Evolutionary conservation across 2,113 vertebrate species (phyloP).

Genomic region (Nothobranchius furzeri): DNA sequence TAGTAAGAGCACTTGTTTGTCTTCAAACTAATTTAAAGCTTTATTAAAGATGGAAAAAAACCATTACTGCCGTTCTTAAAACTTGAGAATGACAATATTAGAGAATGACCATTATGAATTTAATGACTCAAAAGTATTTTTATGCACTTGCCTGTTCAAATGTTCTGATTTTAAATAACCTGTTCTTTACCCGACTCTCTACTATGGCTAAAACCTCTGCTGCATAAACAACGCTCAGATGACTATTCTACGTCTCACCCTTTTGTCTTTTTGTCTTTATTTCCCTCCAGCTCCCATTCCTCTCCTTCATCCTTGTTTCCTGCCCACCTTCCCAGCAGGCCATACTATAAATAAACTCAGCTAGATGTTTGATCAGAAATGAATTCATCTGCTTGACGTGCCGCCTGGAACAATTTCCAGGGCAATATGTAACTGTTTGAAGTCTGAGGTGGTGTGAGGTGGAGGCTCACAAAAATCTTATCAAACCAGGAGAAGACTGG

Average conservation of each 20-base stretch:
- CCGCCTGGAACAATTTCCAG: constrained; percentile 62
- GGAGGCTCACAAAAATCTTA: constrained; percentile 70
- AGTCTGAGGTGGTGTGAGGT: constrained; percentile 59
- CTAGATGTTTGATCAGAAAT: constrained; percentile 70
- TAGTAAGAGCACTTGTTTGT: too few species aligned
- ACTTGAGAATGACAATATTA: too few species aligned
- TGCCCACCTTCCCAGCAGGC: constrained; percentile 35
- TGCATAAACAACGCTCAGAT: not conserved
- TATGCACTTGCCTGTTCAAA: too few species aligned
- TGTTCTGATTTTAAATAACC: too few species aligned
- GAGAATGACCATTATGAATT: too few species aligned
- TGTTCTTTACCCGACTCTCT: too few species aligned
- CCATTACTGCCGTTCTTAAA: too few species aligned
- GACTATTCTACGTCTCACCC: not conserved
- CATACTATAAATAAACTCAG: constrained; percentile 65
- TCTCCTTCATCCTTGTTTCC: constrained; percentile 43
- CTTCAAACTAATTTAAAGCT: too few species aligned
- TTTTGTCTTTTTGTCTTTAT: constrained; percentile 48
- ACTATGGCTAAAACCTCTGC: not conserved
- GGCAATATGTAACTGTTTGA: constrained; percentile 74
- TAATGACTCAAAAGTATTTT: too few species aligned
- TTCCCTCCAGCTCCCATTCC: constrained; percentile 47
- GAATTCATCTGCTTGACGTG: constrained; percentile 62
- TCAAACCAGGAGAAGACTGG: constrained; percentile 68
- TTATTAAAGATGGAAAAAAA: too few species aligned